Evolutionary conservation across 2,888 invertebrate species (phyloP).

Genomic region (Epiblema foenella): DNA sequence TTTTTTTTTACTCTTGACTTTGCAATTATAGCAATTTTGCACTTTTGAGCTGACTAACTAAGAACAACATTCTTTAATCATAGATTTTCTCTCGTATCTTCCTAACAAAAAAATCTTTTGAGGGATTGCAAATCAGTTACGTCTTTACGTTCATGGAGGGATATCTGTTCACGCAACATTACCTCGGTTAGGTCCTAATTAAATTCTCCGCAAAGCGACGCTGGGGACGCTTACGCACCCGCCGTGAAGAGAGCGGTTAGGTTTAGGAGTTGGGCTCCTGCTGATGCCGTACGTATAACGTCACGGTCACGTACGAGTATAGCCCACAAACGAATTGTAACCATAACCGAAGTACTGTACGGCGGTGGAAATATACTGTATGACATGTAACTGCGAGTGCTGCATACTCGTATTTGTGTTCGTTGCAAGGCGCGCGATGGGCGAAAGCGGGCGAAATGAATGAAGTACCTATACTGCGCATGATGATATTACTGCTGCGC

Average conservation of each 20-base stretch:
- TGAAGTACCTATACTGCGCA: no score
- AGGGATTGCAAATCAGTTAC: conserved; percentile 5
- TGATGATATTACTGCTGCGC: no score
- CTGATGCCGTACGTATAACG: not conserved
- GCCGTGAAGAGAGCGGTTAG: conserved; percentile 8
- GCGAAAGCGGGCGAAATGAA: no score
- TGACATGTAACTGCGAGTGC: no score
- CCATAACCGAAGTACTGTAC: no score
- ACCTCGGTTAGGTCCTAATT: conserved; percentile 29
- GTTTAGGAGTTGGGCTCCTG: not conserved
- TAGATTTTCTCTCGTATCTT: not conserved
- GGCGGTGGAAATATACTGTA: no score
- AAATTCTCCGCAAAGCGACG: conserved; percentile 32
- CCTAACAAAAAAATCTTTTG: not conserved
- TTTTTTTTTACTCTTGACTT: no score
- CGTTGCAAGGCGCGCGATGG: no score
- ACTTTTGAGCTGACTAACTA: not conserved
- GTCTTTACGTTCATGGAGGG: not conserved
- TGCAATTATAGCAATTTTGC: no score
- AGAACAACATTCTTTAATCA: not conserved
- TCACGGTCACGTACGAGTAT: not conserved
- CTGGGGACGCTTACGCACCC: conserved; percentile 3
- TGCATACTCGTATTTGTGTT: no score
- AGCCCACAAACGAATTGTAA: no score
- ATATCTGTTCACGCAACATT: conserved; percentile 30